A percentile compares a stretch with the other conserved stretches of the same genome.
Evolutionary conservation across 1,140 invertebrate genomes (phyloP).

Genomic region (Anadara kagoshimensis): DNA sequence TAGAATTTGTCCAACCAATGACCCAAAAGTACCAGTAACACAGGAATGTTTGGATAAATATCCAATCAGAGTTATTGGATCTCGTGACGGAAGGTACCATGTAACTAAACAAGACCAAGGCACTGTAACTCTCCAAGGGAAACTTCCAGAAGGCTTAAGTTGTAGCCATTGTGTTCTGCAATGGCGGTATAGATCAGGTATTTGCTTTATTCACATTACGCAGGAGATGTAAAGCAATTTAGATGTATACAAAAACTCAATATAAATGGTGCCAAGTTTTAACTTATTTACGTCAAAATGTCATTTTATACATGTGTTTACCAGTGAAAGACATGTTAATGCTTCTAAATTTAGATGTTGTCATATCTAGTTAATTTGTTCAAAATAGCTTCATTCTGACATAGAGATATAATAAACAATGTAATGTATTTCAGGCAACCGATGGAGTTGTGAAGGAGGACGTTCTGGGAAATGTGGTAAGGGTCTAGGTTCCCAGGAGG

Average conservation of each 20-base stretch:
- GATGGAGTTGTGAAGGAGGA: conserved; percentile 30
- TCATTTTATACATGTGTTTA: background rate
- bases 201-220: background rate
- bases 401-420: background rate
- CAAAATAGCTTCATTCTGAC: background rate
- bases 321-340: background rate
- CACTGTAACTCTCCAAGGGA: conserved; percentile 18
- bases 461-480: conserved; percentile 22
- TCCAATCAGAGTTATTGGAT: conserved; percentile 22
- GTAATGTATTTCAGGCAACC: conserved; percentile 29
- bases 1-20: conserved; percentile 71
- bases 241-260: background rate
- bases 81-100: conserved; percentile 29
- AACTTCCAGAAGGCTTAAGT: conserved; percentile 18
- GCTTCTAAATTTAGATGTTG: background rate
- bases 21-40: conserved; percentile 40
- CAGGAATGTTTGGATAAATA: conserved; percentile 54
- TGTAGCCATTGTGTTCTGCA: conserved; percentile 27
- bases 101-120: conserved; percentile 25
- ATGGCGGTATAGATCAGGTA: conserved; percentile 32
- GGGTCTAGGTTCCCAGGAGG: conserved; percentile 43
- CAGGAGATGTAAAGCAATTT: background rate
- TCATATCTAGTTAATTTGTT: too few species aligned
- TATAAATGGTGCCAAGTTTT: background rate
- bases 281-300: background rate